Base-by-base conservation (phyloP, 2,797 vertebrate species). In the Falco concolor region DNA sequence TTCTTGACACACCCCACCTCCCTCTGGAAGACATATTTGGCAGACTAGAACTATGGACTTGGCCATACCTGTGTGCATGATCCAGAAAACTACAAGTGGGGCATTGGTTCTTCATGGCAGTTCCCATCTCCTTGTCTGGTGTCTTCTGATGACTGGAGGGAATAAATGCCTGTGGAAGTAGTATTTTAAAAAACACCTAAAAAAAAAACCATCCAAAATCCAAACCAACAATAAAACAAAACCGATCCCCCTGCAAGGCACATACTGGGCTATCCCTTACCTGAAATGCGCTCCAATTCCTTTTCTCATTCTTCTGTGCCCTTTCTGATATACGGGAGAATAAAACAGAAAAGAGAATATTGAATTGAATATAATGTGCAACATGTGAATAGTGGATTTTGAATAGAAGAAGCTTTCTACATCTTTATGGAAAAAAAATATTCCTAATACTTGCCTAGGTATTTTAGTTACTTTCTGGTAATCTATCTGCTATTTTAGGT, bases 191-290 rank as follows among this genome's bases (percentile, higher is more conserved):
- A 34, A 3, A 2, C 6, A 30, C 9, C 9, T 57, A 47, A 36
- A 7, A 5, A 19, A 15, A 11, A 2, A 19, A n/a, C 3, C 8
- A n/a, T 44, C 6, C n/a, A 10, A 30, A 42, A 8, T 8, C 4
- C 32, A 10, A 27, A 44, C 7, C 10, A n/a, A 15, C 9, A n/a
- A 9, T 5, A 25, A 77, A 45, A 8, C 3, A 8, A 68, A 49
- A 0, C 16, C 12, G 38, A 5, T 0, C 2, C 3, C 3, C 4
- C 3, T 5, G 28, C 5, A 7, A 49, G 3, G 24, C 11, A 40
- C 49, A 8, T 59, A 32, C 34, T 4, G 4, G 15, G 24, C 32
- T 22, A 34, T 64, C 8, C 20, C 82, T 75, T 9, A 4, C 17
- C 22, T 50, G 42, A 67, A 84, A 60, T 60, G 9, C 8, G 60